These are phyloP conservation scores for Felis catus DNA, from an alignment of 2,113 vertebrate genomes.

Conservation along the genomic window DNA sequence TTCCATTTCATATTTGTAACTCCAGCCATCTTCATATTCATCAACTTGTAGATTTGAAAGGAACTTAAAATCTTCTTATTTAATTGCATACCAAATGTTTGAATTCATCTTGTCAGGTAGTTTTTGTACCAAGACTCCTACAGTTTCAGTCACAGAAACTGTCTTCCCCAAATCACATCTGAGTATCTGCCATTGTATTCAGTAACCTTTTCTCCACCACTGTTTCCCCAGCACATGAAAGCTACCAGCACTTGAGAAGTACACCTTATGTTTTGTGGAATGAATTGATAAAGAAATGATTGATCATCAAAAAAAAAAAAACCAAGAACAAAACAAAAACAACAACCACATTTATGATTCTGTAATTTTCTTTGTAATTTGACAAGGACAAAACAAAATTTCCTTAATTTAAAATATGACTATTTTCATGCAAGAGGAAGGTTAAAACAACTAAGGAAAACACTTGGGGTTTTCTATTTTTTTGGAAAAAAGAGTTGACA, in stretches of 20 bases:
- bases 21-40: not conserved
- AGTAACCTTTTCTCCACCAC: not conserved
- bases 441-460: not conserved
- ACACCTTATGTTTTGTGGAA: not conserved
- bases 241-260: not conserved
- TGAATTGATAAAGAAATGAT: not conserved
- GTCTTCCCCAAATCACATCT: not conserved
- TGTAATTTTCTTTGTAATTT: not conserved
- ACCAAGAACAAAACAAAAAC: too few species aligned
- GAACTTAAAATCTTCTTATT: conserved; percentile 21
- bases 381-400: not conserved
- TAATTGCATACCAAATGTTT: not conserved
- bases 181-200: not conserved
- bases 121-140: not conserved
- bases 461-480: not conserved
- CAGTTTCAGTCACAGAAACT: not conserved
- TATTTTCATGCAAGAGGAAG: not conserved
- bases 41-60: not conserved
- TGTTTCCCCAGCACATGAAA: not conserved
- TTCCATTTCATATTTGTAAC: conserved; percentile 32
- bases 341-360: not conserved
- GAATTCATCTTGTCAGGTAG: not conserved
- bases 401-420: not conserved
- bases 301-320: not conserved
- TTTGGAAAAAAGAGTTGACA: not conserved